phyloP scores from a whole-genome alignment of 2,888 invertebrate genomes.

The Andrena marginata region DNA sequence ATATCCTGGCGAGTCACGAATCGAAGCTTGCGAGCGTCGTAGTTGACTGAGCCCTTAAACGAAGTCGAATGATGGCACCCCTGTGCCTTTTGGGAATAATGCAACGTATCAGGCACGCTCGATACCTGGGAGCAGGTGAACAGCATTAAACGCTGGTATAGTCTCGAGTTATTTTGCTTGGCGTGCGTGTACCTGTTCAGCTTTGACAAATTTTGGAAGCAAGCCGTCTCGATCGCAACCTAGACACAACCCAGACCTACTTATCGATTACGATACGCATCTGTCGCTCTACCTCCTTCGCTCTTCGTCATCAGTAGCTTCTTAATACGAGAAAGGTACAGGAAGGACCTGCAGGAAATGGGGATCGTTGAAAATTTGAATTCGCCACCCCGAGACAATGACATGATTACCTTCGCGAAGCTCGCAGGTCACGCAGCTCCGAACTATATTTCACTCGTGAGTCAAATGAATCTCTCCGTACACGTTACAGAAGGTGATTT shows the following conservation, averaged over 20 bases:
- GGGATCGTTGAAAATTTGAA: background rate
- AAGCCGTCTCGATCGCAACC: slow-evolving; percentile 35
- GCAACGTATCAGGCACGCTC: background rate
- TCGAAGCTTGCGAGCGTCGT: background rate
- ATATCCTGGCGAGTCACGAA: slow-evolving; percentile 4
- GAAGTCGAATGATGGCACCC: background rate
- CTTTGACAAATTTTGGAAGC: slow-evolving; percentile 48
- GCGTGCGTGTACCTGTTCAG: slow-evolving; percentile 22
- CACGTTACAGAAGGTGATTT: background rate
- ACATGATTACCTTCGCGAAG: background rate
- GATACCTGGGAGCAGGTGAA: background rate
- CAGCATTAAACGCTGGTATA: background rate
- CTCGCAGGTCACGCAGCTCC: background rate
- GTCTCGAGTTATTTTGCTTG: slow-evolving; percentile 37
- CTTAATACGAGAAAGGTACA: background rate
- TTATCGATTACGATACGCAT: slow-evolving; percentile 45
- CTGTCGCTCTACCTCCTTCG: background rate
- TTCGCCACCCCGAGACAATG: background rate
- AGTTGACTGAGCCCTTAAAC: slow-evolving; percentile 6
- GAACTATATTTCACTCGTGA: background rate
- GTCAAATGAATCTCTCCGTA: background rate
- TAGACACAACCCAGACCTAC: slow-evolving; percentile 63
- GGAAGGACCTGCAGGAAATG: background rate
- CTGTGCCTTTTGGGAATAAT: background rate
- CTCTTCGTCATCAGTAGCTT: background rate